A percentile compares a stretch with the other conserved stretches of the same genome.
Evolutionary conservation across 1,140 invertebrate genomes (phyloP).

Genomic region (Aethina tumida): DNA sequence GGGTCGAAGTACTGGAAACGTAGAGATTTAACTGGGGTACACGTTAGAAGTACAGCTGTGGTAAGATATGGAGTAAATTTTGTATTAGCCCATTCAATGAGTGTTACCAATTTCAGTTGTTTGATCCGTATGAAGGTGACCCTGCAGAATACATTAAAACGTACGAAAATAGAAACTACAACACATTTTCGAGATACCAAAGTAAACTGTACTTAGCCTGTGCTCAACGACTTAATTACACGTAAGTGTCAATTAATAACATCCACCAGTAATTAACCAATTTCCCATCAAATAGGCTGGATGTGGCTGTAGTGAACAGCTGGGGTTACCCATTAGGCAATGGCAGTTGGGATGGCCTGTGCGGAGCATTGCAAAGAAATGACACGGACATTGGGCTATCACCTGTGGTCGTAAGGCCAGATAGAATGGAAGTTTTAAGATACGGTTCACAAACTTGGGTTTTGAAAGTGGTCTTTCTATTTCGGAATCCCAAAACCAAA

Average conservation of each 20-base stretch:
- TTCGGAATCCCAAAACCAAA: conserved; percentile 48
- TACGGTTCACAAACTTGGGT: conserved; percentile 47
- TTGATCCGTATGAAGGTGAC: conserved; percentile 39
- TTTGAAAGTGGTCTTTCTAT: conserved; percentile 47
- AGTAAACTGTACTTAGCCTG: conserved; percentile 44
- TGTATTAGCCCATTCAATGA: too few relatives aligned
- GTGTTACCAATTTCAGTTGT: conserved; percentile 38
- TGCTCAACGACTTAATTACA: conserved; percentile 50
- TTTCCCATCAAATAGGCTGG: conserved; percentile 37
- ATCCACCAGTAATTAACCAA: not conserved
- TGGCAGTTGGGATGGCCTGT: conserved; percentile 53
- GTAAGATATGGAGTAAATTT: too few relatives aligned
- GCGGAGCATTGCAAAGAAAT: conserved; percentile 45
- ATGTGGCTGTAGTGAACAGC: conserved; percentile 40
- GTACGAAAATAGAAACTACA: conserved; percentile 39
- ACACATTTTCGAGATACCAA: conserved; percentile 50
- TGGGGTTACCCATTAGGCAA: conserved; percentile 52
- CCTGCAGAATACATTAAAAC: conserved; percentile 43
- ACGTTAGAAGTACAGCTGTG: too few relatives aligned
- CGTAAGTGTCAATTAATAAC: conserved; percentile 39
- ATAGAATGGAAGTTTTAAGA: conserved; percentile 46
- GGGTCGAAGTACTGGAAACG: too few relatives aligned
- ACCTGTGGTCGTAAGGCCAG: conserved; percentile 45
- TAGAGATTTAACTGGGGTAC: too few relatives aligned
- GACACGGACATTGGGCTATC: conserved; percentile 48